Percentiles rank a stretch among this genome's conserved stretches.
phyloP scores from a whole-genome alignment of 1,140 invertebrate species.

The Doryteuthis pealeii region DNA sequence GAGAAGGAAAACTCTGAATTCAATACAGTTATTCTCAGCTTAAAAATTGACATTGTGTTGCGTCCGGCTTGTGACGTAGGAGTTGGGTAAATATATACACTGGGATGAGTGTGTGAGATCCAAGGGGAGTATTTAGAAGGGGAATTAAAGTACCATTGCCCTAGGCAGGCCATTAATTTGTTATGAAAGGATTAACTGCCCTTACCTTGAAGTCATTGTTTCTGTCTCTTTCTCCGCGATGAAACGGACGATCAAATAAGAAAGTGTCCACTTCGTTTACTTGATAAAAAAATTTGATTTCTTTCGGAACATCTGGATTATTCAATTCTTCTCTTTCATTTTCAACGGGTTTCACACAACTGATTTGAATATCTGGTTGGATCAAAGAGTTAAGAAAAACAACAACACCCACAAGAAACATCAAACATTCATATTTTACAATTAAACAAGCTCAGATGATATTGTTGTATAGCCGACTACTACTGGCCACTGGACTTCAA shows the following conservation, averaged over 20 bases:
- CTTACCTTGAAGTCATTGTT: conserved; percentile 55
- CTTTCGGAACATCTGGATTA: conserved; percentile 35
- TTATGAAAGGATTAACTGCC: neutral
- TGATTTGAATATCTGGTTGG: conserved; percentile 52
- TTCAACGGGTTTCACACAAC: conserved; percentile 44
- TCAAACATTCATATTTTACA: conserved; percentile 2
- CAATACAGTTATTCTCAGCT: no score
- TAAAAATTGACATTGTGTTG: no score
- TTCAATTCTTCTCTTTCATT: conserved; percentile 35
- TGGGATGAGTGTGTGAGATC: no score
- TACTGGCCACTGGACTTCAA: no score
- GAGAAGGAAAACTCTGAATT: no score
- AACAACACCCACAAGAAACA: neutral
- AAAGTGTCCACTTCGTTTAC: conserved; percentile 54
- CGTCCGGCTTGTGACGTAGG: no score
- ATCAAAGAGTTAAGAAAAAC: conserved; percentile 21
- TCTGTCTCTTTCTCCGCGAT: conserved; percentile 44
- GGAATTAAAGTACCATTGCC: no score
- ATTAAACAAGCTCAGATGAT: no score
- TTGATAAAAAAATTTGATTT: conserved; percentile 47
- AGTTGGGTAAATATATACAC: no score
- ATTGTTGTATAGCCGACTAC: no score
- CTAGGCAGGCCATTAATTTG: no score
- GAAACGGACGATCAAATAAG: conserved; percentile 51
- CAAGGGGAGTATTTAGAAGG: no score